Percentiles rank a stretch among this genome's conserved stretches.
These are phyloP conservation scores for Synanthedon andrenaeformis DNA, from an alignment of 2,888 invertebrate genomes.

Conservation along the genomic window DNA sequence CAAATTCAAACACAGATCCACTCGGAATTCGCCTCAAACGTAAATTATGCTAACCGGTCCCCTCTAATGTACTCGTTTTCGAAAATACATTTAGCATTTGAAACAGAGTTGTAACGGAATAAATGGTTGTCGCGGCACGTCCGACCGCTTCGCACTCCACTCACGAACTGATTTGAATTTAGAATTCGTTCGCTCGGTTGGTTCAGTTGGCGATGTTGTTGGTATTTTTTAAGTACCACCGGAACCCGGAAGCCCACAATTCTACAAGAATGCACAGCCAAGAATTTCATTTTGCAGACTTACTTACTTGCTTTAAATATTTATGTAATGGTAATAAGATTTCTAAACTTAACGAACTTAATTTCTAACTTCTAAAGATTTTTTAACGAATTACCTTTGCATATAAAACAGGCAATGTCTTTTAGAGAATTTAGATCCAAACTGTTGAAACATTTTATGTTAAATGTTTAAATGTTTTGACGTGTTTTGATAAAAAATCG, in stretches of 20 bases:
- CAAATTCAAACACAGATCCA: conserved; percentile 11
- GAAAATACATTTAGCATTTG: conserved; percentile 57
- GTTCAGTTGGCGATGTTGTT: conserved; percentile 20
- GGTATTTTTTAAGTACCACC: background rate
- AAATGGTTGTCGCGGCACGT: conserved; percentile 53
- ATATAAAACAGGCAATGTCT: too few species aligned
- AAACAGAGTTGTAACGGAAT: conserved; percentile 56
- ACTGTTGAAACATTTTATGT: too few species aligned
- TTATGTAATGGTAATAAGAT: too few species aligned
- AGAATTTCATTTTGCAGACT: too few species aligned
- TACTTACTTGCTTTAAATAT: too few species aligned
- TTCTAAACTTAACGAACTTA: too few species aligned
- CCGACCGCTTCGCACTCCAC: conserved; percentile 49
- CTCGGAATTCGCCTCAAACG: conserved; percentile 35
- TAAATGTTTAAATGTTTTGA: too few species aligned
- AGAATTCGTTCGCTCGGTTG: conserved; percentile 48
- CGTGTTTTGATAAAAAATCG: too few species aligned
- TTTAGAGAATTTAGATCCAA: too few species aligned
- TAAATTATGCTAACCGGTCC: conserved; percentile 48
- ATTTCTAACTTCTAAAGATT: too few species aligned
- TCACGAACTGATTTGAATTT: conserved; percentile 68
- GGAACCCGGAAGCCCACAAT: background rate
- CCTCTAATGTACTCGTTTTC: conserved; percentile 51
- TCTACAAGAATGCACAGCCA: too few species aligned
- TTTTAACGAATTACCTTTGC: too few species aligned